A percentile compares a stretch with the other conserved stretches of the same genome.
These are phyloP conservation scores for Allacma fusca DNA, from an alignment of 2,888 invertebrate genomes.

Conservation along the genomic window DNA sequence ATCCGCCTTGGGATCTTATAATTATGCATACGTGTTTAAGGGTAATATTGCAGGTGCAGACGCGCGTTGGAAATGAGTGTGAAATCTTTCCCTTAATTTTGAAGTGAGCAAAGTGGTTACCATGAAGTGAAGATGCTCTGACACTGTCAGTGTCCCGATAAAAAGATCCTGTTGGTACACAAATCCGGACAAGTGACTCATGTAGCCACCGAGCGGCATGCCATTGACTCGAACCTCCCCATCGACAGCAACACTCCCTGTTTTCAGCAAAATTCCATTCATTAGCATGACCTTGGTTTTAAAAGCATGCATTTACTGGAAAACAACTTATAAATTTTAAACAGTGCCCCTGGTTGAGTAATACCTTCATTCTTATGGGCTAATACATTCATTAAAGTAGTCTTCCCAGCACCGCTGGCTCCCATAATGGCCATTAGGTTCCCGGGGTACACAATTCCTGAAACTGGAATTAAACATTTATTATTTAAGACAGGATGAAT, in stretches of 20 bases:
- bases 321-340: too few relatives aligned
- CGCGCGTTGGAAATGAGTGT: too few relatives aligned
- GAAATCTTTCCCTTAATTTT: neutral
- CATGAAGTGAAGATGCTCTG: slow-evolving; percentile 89
- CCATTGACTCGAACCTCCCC: slow-evolving; percentile 86
- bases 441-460: slow-evolving; percentile 82
- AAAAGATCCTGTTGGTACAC: slow-evolving; percentile 93
- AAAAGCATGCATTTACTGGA: too few relatives aligned
- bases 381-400: slow-evolving; percentile 71
- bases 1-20: too few relatives aligned
- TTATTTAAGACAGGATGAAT: too few relatives aligned
- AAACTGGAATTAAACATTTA: slow-evolving; percentile 68
- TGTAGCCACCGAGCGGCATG: slow-evolving; percentile 74
- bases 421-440: slow-evolving; percentile 85
- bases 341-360: too few relatives aligned
- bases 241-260: slow-evolving; percentile 76
- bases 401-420: slow-evolving; percentile 87
- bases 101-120: slow-evolving; percentile 65
- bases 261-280: slow-evolving; percentile 43
- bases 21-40: too few relatives aligned
- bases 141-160: slow-evolving; percentile 82
- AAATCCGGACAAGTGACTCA: slow-evolving; percentile 83
- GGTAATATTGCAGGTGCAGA: too few relatives aligned
- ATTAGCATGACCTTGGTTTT: too few relatives aligned
- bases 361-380: slow-evolving; percentile 80